Evolutionary conservation across 2,797 vertebrate species (phyloP), one percentile per base, ranked within the genome.

Genomic region (Podargus strigoides): DNA sequence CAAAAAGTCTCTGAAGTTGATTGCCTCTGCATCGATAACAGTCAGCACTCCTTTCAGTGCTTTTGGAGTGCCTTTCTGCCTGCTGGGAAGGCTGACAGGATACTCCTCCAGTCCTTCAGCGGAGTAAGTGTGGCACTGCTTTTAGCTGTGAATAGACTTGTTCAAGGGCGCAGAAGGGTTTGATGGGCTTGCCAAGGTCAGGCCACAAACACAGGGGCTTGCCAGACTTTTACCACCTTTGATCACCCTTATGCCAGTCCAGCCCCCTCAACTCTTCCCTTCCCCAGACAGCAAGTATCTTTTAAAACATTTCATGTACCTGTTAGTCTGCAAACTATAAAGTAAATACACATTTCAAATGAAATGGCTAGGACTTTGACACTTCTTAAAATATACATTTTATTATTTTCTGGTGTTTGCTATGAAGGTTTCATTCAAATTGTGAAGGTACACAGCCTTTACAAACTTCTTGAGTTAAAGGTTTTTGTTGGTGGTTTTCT

Each of bases 401-500:
- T 97, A 97, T 97, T 97, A 95, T 96, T 97, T 97, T 96, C 95
- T 79, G 89, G 88, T 95, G 90, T 95, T 97, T 96, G 75, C 94
- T 95, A 94, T 94, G 97, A 97, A 96, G 95, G 87, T 94, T 96
- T 96, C 95, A 96, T 86, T 97, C 88, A 97, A 97, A 97, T 81
- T 92, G 95, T 97, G 96, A 97, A 94, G 93, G 94, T 96, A 97
- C 84, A 98, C 96, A 97, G 96, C 97, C 85, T 97, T 98, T 98
- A 98, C 97, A 98, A 98, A 98, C 97, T 97, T 97, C 96, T 97
- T 93, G 94, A 97, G 97, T 98, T 98, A 97, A 98, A 97, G 97
- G 97, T 96, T 84, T 93, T 68, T 92, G 70, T 56, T 67, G 82
- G 70, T 84, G 70, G 68, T 27, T 90, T 85, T 66, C 50, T 42